Evolutionary conservation across 2,797 vertebrate genomes (phyloP), one percentile per base, ranked within the genome.

Genomic region (Erethizon dorsatum): DNA sequence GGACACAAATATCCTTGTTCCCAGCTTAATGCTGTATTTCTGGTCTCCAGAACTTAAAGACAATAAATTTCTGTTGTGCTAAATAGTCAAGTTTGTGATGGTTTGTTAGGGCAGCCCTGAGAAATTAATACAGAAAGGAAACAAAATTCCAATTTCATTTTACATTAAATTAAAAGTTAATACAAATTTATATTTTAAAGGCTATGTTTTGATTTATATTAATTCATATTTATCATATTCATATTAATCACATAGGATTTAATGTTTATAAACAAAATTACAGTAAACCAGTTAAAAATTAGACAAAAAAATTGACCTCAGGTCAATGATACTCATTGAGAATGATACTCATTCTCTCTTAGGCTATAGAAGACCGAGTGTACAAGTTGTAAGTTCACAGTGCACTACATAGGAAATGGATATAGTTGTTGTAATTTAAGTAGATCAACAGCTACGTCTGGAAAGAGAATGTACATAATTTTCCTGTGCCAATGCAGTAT

Each of bases 261-360:
- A 82, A 52, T n/a, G 24, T 57, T 92, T 24, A 85, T 85, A 87
- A 94, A 78, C 41, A 59, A 85, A 80, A 61, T 14, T 24, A n/a
- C 5, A 45, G 37, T 77, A 50, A 57, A 50, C 77, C 54, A 56
- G 4, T 90, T 37, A 37, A 77, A 91, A 88, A 56, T 69, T 18
- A 78, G 33, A 33, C 69, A 50, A 73, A 84, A 5, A 12, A 24
- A 61, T n/a, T 83, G 69, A 11, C 63, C 20, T 37, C 24, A 52
- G 33, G n/a, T n/a, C n/a, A n/a, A n/a, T n/a, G n/a, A n/a, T n/a
- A n/a, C n/a, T n/a, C n/a, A n/a, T n/a, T n/a, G n/a, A n/a, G 17
- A 31, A 3, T n/a, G n/a, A 11, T 14, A 47, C 7, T 83, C 6
- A 10, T 8, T 18, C 5, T 73, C 4, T 47, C 28, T 86, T n/a